phyloP scores from a whole-genome alignment of 2,888 invertebrate species.

The Halictus quadricinctus region DNA sequence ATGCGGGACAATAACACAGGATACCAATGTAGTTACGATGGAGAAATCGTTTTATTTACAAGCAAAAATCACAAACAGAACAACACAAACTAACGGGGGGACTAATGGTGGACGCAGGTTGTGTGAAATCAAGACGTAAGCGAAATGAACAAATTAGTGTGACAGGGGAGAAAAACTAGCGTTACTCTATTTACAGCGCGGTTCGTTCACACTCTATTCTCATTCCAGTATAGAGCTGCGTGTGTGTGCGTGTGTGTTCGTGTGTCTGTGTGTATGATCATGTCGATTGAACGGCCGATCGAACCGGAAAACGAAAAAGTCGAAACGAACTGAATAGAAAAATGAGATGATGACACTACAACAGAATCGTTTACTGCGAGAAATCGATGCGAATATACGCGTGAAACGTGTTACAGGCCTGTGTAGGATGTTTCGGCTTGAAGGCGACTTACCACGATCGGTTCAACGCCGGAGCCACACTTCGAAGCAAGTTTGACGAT shows the following conservation, averaged over 20 bases:
- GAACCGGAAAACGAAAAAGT: constrained; percentile 5
- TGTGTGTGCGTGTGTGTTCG: background rate
- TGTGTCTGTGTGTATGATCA: background rate
- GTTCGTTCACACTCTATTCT: constrained; percentile 17
- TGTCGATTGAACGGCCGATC: background rate
- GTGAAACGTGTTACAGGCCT: constrained; percentile 51
- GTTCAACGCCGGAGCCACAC: constrained; percentile 89
- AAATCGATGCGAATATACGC: constrained; percentile 32
- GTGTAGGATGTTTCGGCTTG: constrained; percentile 57
- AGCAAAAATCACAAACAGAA: constrained; percentile 57
- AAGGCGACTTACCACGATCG: constrained; percentile 95
- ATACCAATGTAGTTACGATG: constrained; percentile 40
- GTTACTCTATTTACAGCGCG: constrained; percentile 53
- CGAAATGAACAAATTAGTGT: constrained; percentile 35
- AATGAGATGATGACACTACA: constrained; percentile 15
- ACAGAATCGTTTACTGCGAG: constrained; percentile 27
- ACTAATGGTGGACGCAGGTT: constrained; percentile 25
- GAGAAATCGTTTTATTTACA: constrained; percentile 64
- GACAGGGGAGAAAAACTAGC: constrained; percentile 12
- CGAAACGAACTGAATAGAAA: background rate
- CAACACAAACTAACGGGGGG: constrained; percentile 37
- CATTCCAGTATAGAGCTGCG: constrained; percentile 13
- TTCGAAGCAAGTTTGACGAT: constrained; percentile 81
- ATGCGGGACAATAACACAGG: constrained; percentile 67
- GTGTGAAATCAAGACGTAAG: constrained; percentile 33